Base-by-base conservation (phyloP, 1,140 invertebrate species). In the Heliconius nattereri region DNA sequence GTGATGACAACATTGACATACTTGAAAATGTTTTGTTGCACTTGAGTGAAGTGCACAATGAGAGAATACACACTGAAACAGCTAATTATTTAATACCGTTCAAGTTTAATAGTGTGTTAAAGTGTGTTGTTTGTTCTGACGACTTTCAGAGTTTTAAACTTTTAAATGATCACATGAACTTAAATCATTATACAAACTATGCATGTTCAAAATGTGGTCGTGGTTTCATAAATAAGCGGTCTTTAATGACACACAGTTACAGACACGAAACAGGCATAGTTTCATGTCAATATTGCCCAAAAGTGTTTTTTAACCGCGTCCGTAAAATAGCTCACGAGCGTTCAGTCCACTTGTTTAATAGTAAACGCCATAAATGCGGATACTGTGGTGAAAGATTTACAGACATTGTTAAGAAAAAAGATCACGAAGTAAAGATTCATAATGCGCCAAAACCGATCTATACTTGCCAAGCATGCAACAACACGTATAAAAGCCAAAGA, bases 81-180 rank as follows among this genome's bases (percentile, higher is more conserved):
- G 83, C 86, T 37, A 86, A 87, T 70, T 78, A 85, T 16, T 82
- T 89, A 8, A 72, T 90, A 13, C 86, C 88, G 0, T 89, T 87
- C 73, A 89, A 83, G 35, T 89, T 90, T 37, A 73, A 83, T 7
- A 78, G 71, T 2, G 80, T 49, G 0, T 75, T 86, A 11, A 75
- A 82, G 29, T 90, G 88, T 72, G 78, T 73, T 3, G 49, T 83
- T 0, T 90, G 89, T 71, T 35, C 45, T 1, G 79, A 84, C 45
- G 66, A 79, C n/a, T 89, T 86, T 37, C 71, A 73, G 2, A 78
- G 49, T 71, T 87, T 90, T 74, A 87, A 86, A 76, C 13, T 81
- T 3, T 76, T 89, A 1, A 75, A 83, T n/a, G 79, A 83, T 8
- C 90, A 91, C 57, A 88, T 90, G 84, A 86, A 81, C 5, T 71